Evolutionary conservation across 2,113 vertebrate genomes (phyloP), one percentile per base, ranked within the genome.

Genomic region (Ciconia maguari): DNA sequence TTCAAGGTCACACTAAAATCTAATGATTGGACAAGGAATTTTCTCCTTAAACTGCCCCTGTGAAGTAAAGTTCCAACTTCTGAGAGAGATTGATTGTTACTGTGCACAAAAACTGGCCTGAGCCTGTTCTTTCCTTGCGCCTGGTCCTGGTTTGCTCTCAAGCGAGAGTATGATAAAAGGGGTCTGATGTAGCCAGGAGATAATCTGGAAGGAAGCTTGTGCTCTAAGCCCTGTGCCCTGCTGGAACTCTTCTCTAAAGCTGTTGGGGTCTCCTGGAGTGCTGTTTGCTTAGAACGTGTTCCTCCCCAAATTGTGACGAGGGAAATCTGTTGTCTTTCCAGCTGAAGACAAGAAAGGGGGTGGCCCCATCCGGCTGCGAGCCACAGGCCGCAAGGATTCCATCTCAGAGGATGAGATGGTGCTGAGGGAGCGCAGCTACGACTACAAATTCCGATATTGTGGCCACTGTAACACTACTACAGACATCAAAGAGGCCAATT

Each of bases 401-500:
- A 99, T 99, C 89, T 99, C 99, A 0, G 99, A 99, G 82, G 99
- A 99, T 3, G 99, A 99, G 98, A 94, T 99, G 96, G 98, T 99
- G 95, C 98, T 99, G 93, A 98, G 99, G 94, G 99, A 99, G 88
- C 98, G 98, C 89, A 99, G 99, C 98, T 99, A 99, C 2, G 99
- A 99, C 98, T 99, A 99, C 95, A 99, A 99, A 79, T 99, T 99
- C 97, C 98, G 99, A 85, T 99, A 99, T 95, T 99, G 99, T 19
- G 99, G 99, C 74, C 99, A 99, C 98, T 99, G 99, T 96, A 99
- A 99, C 98, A 99, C 99, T 95, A 99, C 99, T 38, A 99, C 99
- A 0, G 99, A 99, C 70, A 99, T 99, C 97, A 99, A 99, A 87
- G 99, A 99, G 97, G 99, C 99, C 69, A 99, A 99, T 97, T 99